phyloP scores from a whole-genome alignment of 2,888 invertebrate genomes.

The Merodon equestris region DNA sequence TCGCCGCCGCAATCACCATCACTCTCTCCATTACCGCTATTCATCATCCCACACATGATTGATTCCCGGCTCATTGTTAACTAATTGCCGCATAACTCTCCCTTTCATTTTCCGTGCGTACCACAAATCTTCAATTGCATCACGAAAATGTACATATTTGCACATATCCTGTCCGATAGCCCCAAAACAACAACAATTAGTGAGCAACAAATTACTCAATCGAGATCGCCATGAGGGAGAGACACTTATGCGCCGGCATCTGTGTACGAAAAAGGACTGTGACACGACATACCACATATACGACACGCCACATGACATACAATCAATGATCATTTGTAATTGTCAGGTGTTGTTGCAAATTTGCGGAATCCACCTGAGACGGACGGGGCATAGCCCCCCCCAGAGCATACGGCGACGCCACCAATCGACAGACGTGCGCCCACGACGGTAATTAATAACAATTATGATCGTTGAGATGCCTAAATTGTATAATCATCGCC shows the following conservation, averaged over 20 bases:
- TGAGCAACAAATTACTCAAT: slow-evolving; percentile 42
- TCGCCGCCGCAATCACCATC: not conserved
- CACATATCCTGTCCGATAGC: slow-evolving; percentile 44
- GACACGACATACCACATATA: slow-evolving; percentile 58
- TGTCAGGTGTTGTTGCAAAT: slow-evolving; percentile 60
- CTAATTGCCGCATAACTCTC: slow-evolving; percentile 65
- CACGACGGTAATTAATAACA: slow-evolving; percentile 58
- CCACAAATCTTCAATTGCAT: slow-evolving; percentile 60
- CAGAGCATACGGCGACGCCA: slow-evolving; percentile 34
- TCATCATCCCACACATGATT: slow-evolving; percentile 57
- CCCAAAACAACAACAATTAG: slow-evolving; percentile 12
- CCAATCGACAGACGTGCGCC: too few species aligned
- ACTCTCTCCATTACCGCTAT: slow-evolving; percentile 7
- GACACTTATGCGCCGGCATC: not conserved
- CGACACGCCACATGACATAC: slow-evolving; percentile 49
- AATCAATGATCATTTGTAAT: slow-evolving; percentile 68
- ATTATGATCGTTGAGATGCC: slow-evolving; percentile 68
- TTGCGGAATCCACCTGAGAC: slow-evolving; percentile 64
- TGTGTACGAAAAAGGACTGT: slow-evolving; percentile 39
- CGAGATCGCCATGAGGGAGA: slow-evolving; percentile 47
- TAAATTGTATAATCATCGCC: slow-evolving; percentile 67
- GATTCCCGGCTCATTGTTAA: slow-evolving; percentile 51
- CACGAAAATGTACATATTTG: slow-evolving; percentile 63
- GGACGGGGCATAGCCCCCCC: slow-evolving; percentile 26
- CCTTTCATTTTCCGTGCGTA: slow-evolving; percentile 57